Evolutionary conservation across 2,797 vertebrate genomes (phyloP).

Genomic region (Schizopygopsis pylzovi): DNA sequence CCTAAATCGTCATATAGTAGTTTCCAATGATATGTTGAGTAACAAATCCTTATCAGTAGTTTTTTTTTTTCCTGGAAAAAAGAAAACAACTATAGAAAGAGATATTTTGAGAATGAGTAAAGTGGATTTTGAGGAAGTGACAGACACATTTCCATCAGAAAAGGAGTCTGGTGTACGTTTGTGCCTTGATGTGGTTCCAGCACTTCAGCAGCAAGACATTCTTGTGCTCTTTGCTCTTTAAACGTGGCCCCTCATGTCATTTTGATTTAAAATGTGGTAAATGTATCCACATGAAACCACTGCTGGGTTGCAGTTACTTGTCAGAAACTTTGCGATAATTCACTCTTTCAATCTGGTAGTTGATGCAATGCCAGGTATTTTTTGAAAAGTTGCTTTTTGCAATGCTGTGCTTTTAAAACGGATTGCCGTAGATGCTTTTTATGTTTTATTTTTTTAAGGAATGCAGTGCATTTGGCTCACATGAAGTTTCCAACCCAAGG

Average conservation of each 20-base stretch:
- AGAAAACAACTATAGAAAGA: not conserved
- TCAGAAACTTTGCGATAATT: conserved; percentile 43
- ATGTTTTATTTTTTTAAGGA: not conserved
- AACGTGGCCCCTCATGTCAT: conserved; percentile 50
- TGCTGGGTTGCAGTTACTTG: conserved; percentile 36
- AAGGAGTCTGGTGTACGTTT: conserved; percentile 7
- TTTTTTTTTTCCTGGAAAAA: not conserved
- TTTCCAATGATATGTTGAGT: not conserved
- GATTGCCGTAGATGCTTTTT: not conserved
- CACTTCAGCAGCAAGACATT: conserved; percentile 38
- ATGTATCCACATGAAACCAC: conserved; percentile 51
- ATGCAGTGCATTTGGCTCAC: not conserved
- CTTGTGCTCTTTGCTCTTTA: conserved; percentile 44
- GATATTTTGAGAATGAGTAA: conserved; percentile 14
- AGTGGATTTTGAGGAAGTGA: conserved; percentile 38
- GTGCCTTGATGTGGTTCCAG: conserved; percentile 49
- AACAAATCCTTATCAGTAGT: conserved; percentile 26
- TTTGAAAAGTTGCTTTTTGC: not conserved
- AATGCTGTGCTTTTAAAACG: conserved; percentile 7
- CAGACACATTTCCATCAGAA: conserved; percentile 34
- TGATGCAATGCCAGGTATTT: conserved; percentile 19
- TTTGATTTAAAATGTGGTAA: conserved; percentile 55
- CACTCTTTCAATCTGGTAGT: conserved; percentile 27
- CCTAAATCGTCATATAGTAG: not conserved
- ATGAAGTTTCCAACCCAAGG: not conserved